Base-by-base conservation (phyloP, 2,113 vertebrate genomes). In the Sebastes schlegelii region DNA sequence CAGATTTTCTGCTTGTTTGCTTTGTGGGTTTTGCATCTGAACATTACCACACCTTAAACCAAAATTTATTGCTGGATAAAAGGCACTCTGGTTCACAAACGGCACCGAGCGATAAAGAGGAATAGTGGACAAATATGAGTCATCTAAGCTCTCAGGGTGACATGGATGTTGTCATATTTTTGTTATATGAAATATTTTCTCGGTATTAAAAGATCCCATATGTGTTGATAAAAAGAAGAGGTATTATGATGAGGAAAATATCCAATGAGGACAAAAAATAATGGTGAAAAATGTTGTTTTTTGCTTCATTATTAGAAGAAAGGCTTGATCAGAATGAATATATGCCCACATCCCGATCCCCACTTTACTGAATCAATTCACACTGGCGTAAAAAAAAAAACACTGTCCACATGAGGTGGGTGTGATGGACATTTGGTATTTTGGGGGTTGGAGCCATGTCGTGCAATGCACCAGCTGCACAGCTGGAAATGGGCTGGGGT, bases 341-440 rank as follows among this genome's bases (percentile, higher is more conserved):
- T 23, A 48, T 46, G 42, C n/a, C 40, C 5, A 43, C 45, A 52
- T 71, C 57, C 54, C 63, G 79, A 64, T 74, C 40, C 16, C n/a
- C 5, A 45, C 45, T 74, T 46, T 21, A 65, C 34, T 77, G 45
- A 89, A 76, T 83, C 79, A 68, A 19, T 62, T 46, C 71, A 83
- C 48, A 54, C 6, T 63, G 40, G 42, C 11, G 21, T 34, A 34
- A 34, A 34, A 34, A 40, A 73, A 83, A 71, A 77, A 67, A 71
- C 62, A 60, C 40, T 64, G 70, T 80, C 42, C 64, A 65, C 70
- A 63, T 78, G 80, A 43, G 65, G 65, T 40, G 48, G 40, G 76
- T 9, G 62, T 82, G 77, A 89, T 79, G 73, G 76, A 77, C 60
- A 54, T 83, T 23, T 80, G 85, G 63, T 84, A 84, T 87, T 90